Base-by-base conservation (phyloP, 1,140 invertebrate species). In the Orius insidiosus region DNA sequence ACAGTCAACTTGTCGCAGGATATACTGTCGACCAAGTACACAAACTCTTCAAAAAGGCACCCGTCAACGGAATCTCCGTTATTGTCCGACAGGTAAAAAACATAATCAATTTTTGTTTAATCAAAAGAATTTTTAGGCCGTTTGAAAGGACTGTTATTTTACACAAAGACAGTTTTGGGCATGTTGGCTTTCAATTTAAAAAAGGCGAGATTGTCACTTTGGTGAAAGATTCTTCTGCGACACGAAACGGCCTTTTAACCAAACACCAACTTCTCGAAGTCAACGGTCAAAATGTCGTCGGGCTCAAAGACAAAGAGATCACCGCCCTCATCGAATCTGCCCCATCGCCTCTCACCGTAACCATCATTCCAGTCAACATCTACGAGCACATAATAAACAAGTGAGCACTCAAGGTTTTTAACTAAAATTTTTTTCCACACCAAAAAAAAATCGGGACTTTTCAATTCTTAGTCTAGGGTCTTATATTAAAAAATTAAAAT, bases 331-430 rank as follows among this genome's bases (percentile, higher is more conserved):
- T 94, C 57, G 75, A 78, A 53, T 71, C 70, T 45, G 74, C 72
- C 46, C 72, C 77, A 11, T 60, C 70, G 46, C 65, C 82, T 43
- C 68, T 86, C 6, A 85, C 78, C 44, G 63, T 92, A 14, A 94
- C 88, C 2, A 74, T 94, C 51, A 86, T 94, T 69, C 88, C 89
- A 11, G 71, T 70, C 16, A 81, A 80, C 52, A 72, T 94, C 40
- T 95, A 82, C 62, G 78, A 90, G 38, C 87, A 93, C 59, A 87
- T 94, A 72, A 74, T 92, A 57, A 92, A 87, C 69, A 85, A 84
- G 85, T 90, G 70, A 73, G 78, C n/a, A 36, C 35, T 13, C n/a
- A 36, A n/a, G n/a, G n/a, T n/a, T 36, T 36, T 24, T 4, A 24
- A n/a, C n/a, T n/a, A n/a, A n/a, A n/a, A n/a, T n/a, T n/a, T 24